phyloP scores from a whole-genome alignment of 2,888 invertebrate genomes.

The Andrena dorsata region DNA sequence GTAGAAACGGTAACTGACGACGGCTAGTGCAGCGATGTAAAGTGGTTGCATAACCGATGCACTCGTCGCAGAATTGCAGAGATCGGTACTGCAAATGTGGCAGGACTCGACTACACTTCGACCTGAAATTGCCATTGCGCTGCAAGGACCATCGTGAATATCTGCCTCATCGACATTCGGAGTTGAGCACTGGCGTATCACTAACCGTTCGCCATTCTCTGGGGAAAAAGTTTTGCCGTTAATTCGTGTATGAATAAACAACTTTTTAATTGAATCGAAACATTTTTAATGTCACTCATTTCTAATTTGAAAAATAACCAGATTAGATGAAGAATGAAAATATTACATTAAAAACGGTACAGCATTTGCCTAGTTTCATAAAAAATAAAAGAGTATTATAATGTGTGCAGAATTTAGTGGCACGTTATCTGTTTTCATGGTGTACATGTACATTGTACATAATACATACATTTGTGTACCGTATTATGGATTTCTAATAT shows the following conservation, averaged over 20 bases:
- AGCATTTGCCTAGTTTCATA: no score
- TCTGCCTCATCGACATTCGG: conserved; percentile 79
- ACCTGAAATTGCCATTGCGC: conserved; percentile 54
- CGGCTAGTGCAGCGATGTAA: conserved; percentile 62
- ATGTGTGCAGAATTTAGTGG: no score
- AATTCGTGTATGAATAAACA: background rate
- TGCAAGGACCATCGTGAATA: conserved; percentile 78
- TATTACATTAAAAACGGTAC: no score
- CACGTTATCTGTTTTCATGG: no score
- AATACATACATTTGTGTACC: no score
- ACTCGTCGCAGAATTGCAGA: conserved; percentile 80
- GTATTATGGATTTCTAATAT: no score
- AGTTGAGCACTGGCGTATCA: conserved; percentile 77
- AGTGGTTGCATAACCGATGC: conserved; percentile 71
- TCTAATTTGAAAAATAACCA: no score
- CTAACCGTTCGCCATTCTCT: conserved; percentile 77
- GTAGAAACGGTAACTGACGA: conserved; percentile 65
- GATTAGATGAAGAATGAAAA: no score
- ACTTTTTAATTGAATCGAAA: no score
- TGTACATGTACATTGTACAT: no score
- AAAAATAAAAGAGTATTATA: no score
- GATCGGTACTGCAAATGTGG: conserved; percentile 80
- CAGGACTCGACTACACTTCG: conserved; percentile 78
- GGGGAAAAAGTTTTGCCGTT: conserved; percentile 16
- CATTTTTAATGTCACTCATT: no score